These are phyloP conservation scores for Cassiopea xamachana DNA, from an alignment of 30 jellyfish, hydroid and myxozoan genomes.

Conservation along the genomic window DNA sequence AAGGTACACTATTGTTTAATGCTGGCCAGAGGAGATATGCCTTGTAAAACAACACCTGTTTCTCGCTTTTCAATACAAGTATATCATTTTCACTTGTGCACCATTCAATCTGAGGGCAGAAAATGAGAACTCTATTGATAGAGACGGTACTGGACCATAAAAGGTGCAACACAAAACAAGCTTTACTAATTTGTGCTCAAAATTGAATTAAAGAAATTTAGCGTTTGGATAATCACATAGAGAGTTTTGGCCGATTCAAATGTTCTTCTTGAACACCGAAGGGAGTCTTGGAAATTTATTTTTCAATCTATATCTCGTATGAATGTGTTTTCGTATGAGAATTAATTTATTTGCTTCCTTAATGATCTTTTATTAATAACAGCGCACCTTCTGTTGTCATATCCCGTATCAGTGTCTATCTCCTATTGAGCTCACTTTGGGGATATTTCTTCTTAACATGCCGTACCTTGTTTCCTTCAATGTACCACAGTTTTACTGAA, in stretches of 20 bases:
- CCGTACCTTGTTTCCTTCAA: slow-evolving; percentile 55
- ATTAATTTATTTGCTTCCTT: slow-evolving; percentile 24
- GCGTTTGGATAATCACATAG: slow-evolving; percentile 32
- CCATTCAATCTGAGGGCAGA: no score
- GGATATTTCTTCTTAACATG: slow-evolving; percentile 53
- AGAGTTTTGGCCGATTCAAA: slow-evolving; percentile 19
- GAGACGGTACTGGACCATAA: neutral
- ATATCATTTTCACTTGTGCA: no score
- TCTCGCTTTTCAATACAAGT: no score
- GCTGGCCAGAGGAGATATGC: no score
- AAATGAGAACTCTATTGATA: no score
- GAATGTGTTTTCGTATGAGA: slow-evolving; percentile 66
- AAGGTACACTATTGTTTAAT: no score
- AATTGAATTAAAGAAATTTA: slow-evolving; percentile 33
- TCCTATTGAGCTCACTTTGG: slow-evolving; percentile 55
- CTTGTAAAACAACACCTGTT: no score
- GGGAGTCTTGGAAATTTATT: slow-evolving; percentile 46
- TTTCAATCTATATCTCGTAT: slow-evolving; percentile 14
- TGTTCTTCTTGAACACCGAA: slow-evolving; percentile 21
- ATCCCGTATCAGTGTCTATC: slow-evolving; percentile 52
- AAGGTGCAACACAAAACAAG: neutral
- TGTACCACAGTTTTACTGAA: slow-evolving; percentile 43
- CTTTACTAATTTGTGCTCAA: slow-evolving; percentile 1
- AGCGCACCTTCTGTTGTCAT: slow-evolving; percentile 57
- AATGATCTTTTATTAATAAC: slow-evolving; percentile 15